A percentile compares a stretch with the other conserved stretches of the same genome.
These are phyloP conservation scores for Germaria angustata DNA, from an alignment of 2,888 invertebrate species.

Conservation along the genomic window DNA sequence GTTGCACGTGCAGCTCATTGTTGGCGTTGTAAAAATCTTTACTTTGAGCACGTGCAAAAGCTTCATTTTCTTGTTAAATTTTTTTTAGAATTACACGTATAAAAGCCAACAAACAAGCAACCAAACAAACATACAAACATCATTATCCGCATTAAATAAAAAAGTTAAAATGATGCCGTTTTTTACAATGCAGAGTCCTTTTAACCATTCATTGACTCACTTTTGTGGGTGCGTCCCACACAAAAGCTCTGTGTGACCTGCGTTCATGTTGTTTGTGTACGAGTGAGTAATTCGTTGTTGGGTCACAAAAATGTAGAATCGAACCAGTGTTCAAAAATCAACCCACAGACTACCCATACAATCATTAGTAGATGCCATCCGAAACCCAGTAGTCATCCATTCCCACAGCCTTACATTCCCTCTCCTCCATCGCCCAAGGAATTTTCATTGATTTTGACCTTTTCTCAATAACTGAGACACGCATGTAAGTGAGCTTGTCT, in stretches of 20 bases:
- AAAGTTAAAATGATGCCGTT: constrained; percentile 56
- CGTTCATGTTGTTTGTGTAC: constrained; percentile 52
- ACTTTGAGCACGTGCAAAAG: constrained; percentile 78
- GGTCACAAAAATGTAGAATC: constrained; percentile 21
- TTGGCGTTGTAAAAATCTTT: constrained; percentile 71
- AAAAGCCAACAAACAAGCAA: constrained; percentile 36
- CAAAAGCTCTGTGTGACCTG: constrained; percentile 50
- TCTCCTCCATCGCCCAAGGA: constrained; percentile 14
- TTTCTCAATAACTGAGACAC: constrained; percentile 39
- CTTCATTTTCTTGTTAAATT: constrained; percentile 70
- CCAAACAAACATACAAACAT: constrained; percentile 50
- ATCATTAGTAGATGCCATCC: constrained; percentile 18
- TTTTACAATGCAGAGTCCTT: neutral
- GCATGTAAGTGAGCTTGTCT: constrained; percentile 28
- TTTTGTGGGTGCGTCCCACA: neutral
- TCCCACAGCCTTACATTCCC: neutral
- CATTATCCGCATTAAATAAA: constrained; percentile 42
- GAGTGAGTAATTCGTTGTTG: constrained; percentile 24
- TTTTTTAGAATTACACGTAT: constrained; percentile 43
- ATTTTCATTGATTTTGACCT: constrained; percentile 59
- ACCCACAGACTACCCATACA: constrained; percentile 4
- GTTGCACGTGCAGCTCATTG: constrained; percentile 63
- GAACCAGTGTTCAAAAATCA: constrained; percentile 29
- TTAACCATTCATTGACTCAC: neutral
- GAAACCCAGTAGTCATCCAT: constrained; percentile 5